Percentiles rank a stretch among this genome's conserved stretches.
Conservation (phyloP, 2,888 invertebrate genomes). For the Sturmia bella region DNA sequence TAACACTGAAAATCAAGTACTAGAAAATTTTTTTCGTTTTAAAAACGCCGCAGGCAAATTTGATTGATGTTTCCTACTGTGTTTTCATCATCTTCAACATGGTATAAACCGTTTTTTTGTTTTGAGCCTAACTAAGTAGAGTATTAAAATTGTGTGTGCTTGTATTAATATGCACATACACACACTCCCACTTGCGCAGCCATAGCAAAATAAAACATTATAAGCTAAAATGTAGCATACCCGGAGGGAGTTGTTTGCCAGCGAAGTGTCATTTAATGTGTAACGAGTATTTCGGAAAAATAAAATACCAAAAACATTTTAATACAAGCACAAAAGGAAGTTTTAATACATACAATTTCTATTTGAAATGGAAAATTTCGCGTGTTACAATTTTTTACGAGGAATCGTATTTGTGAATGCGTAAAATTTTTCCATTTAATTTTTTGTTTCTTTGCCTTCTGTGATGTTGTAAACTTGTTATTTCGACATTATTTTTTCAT, state of each 20-base stretch:
- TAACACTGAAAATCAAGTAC: neutral
- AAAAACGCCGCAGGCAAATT: constrained; percentile 32
- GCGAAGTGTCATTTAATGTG: constrained; percentile 12
- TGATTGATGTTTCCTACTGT: constrained; percentile 54
- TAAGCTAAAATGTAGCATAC: neutral
- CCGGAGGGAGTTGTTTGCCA: constrained; percentile 7
- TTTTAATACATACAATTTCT: neutral
- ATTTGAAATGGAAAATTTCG: constrained; percentile 1
- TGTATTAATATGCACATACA: too few species aligned
- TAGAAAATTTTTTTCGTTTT: neutral
- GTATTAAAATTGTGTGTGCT: too few species aligned
- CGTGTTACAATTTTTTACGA: neutral
- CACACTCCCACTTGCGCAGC: too few species aligned
- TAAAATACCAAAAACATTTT: neutral
- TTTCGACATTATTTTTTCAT: too few species aligned
- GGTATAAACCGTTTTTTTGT: too few species aligned
- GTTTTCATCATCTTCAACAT: neutral
- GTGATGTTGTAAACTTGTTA: too few species aligned
- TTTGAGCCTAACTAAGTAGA: too few species aligned
- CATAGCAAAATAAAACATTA: neutral
- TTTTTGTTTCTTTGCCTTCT: too few species aligned
- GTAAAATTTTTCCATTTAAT: too few species aligned
- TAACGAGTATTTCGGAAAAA: neutral
- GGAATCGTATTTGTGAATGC: neutral
- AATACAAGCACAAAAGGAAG: neutral